These are phyloP conservation scores for Theocolax elegans DNA, from an alignment of 1,140 invertebrate species.

Conservation along the genomic window DNA sequence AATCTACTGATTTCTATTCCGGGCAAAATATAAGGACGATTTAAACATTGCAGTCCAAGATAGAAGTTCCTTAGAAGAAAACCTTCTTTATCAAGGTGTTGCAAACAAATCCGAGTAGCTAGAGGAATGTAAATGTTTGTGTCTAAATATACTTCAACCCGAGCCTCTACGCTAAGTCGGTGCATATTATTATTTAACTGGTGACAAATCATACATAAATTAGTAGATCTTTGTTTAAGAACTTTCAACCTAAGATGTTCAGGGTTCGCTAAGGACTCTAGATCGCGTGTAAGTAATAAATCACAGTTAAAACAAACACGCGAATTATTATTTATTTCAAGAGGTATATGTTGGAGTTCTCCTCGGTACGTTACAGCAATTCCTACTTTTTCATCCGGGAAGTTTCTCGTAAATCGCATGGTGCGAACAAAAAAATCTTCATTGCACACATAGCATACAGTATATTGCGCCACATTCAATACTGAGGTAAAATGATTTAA, in stretches of 20 bases:
- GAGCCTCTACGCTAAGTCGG: not conserved
- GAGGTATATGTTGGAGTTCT: not conserved
- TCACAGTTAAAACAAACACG: slow-evolving; percentile 17
- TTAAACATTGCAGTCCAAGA: not conserved
- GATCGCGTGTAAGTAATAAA: not conserved
- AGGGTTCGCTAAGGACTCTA: not conserved
- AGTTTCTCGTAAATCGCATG: slow-evolving; percentile 3
- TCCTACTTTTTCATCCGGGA: not conserved
- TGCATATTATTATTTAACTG: slow-evolving; percentile 1
- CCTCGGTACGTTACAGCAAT: not conserved
- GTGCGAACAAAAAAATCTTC: not conserved
- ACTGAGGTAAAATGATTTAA: not conserved
- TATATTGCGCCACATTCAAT: not conserved
- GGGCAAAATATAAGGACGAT: not conserved
- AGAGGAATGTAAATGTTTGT: slow-evolving; percentile 12
- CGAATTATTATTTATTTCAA: slow-evolving; percentile 14
- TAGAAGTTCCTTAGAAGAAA: slow-evolving; percentile 5
- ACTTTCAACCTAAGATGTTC: slow-evolving; percentile 1
- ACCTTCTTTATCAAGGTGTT: not conserved
- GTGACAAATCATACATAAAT: slow-evolving; percentile 15
- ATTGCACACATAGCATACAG: slow-evolving; percentile 12
- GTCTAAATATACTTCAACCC: slow-evolving; percentile 8
- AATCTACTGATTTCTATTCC: slow-evolving; percentile 12
- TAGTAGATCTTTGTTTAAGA: not conserved
- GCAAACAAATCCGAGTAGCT: not conserved